These are phyloP conservation scores for Pantherophis guttatus DNA, from an alignment of 2,113 vertebrate genomes.

Conservation along the genomic window DNA sequence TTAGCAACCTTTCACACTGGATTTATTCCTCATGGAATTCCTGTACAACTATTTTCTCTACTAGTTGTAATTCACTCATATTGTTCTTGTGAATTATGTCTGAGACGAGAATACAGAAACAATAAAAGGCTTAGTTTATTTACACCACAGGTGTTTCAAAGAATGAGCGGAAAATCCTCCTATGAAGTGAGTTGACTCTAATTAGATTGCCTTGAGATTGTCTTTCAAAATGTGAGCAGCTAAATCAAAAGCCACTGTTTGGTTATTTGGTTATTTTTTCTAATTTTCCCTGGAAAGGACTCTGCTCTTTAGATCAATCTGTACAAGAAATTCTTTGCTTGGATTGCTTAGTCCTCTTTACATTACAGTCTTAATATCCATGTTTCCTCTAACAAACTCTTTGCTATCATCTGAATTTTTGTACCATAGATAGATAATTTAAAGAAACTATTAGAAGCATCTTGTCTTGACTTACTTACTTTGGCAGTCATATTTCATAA, in stretches of 20 bases:
- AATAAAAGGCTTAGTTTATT: not conserved
- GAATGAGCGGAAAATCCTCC: not conserved
- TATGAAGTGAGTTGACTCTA: not conserved
- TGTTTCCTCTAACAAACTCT: too few relatives aligned
- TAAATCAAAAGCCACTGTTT: not conserved
- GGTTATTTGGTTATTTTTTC: too few relatives aligned
- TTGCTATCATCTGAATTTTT: too few relatives aligned
- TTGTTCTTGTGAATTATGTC: not conserved
- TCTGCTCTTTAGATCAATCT: too few relatives aligned
- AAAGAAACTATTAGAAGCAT: not conserved
- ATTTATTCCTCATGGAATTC: not conserved
- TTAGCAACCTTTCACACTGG: not conserved
- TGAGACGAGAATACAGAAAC: not conserved
- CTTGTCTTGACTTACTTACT: not conserved
- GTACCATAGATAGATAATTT: not conserved
- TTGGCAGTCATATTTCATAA: too few relatives aligned
- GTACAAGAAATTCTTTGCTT: too few relatives aligned
- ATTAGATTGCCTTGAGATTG: not conserved
- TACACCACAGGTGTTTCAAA: not conserved
- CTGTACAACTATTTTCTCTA: not conserved
- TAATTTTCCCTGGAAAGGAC: too few relatives aligned
- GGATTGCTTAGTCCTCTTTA: too few relatives aligned
- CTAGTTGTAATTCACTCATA: not conserved
- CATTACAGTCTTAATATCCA: too few relatives aligned
- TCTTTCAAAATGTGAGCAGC: not conserved